Conservation (phyloP, 2,113 vertebrate genomes). For the Harpagus bidentatus region DNA sequence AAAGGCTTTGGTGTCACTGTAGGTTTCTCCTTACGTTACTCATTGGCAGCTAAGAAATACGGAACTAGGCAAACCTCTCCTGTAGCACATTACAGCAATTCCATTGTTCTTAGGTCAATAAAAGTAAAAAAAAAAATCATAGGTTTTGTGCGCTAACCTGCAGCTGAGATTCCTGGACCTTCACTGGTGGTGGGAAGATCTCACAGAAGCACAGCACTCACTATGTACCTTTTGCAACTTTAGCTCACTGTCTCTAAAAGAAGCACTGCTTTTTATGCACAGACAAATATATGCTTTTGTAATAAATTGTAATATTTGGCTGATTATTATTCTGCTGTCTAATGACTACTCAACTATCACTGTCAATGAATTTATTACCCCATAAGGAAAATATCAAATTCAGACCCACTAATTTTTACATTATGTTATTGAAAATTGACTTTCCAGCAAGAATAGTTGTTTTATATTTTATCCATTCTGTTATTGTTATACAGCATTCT, state of each 20-base stretch:
- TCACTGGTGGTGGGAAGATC: neutral
- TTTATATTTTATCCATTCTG: neutral
- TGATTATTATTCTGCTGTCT: neutral
- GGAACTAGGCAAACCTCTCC: neutral
- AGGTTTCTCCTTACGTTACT: neutral
- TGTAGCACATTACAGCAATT: neutral
- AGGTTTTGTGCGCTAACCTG: neutral
- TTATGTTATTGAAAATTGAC: neutral
- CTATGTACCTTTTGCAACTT: neutral
- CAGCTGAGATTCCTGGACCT: neutral
- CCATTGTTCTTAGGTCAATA: neutral
- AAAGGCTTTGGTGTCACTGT: neutral
- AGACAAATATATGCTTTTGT: neutral
- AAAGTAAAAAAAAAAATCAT: neutral
- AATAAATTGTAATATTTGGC: neutral
- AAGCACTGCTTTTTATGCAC: neutral
- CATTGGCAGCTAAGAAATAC: neutral
- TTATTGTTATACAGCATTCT: neutral
- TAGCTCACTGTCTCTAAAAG: neutral
- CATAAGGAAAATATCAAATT: neutral
- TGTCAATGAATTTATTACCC: neutral
- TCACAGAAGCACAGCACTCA: neutral
- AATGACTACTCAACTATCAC: neutral
- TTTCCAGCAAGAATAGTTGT: neutral
- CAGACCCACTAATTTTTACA: neutral